phyloP scores from a whole-genome alignment of 2,113 vertebrate genomes.

The Phocoena phocoena region DNA sequence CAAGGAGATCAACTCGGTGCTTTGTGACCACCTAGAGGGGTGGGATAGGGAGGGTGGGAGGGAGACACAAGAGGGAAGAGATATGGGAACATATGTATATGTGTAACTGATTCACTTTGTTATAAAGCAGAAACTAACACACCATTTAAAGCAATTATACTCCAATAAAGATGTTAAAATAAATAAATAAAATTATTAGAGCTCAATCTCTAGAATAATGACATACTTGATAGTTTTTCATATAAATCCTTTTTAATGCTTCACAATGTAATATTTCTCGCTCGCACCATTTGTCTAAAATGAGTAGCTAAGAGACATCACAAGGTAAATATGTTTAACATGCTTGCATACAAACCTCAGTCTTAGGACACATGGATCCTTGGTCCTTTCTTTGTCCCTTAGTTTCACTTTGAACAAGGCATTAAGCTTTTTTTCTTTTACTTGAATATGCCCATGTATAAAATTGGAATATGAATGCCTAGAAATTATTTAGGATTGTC shows the following conservation, averaged over 20 bases:
- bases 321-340: neutral
- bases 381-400: neutral
- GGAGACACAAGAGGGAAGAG: too few species aligned
- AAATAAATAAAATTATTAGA: neutral
- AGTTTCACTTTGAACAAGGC: slow-evolving; percentile 6
- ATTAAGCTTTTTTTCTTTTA: neutral
- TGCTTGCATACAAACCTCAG: neutral
- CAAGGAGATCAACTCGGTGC: too few species aligned
- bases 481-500: neutral
- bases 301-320: neutral
- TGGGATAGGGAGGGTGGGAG: too few species aligned
- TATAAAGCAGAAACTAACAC: too few species aligned
- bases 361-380: neutral
- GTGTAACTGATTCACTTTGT: too few species aligned
- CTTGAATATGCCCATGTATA: neutral
- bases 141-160: too few species aligned
- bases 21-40: too few species aligned
- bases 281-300: neutral
- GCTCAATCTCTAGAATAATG: neutral
- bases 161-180: too few species aligned
- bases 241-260: slow-evolving; percentile 8
- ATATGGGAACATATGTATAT: too few species aligned
- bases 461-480: neutral
- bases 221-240: neutral
- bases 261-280: neutral